Conservation (phyloP, 2,113 vertebrate genomes). For the Silurus asotus region DNA sequence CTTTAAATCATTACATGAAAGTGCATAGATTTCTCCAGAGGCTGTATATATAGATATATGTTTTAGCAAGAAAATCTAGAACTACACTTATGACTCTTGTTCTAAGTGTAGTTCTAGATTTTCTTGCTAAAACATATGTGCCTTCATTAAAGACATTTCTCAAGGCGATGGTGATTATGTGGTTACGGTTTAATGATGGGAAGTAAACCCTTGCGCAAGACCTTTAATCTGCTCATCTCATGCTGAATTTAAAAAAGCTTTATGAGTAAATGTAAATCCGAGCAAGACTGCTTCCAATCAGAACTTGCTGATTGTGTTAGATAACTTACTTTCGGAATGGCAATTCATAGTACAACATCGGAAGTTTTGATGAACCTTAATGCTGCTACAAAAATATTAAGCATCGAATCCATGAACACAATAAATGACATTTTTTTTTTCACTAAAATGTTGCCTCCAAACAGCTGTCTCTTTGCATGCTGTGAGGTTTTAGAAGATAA, state of each 20-base stretch:
- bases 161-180: not conserved
- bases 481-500: conserved; percentile 10
- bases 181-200: not conserved
- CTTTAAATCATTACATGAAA: not conserved
- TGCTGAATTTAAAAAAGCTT: not conserved
- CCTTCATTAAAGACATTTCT: not conserved
- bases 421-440: conserved; percentile 3
- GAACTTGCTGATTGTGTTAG: not conserved
- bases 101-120: not conserved
- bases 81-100: not conserved
- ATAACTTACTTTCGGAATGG: not conserved
- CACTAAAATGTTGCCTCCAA: not conserved
- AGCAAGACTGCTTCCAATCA: not conserved
- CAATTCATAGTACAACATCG: too few species aligned
- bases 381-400: too few species aligned
- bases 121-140: not conserved
- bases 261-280: not conserved
- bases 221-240: not conserved
- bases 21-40: not conserved
- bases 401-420: not conserved
- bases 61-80: not conserved
- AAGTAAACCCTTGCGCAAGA: not conserved
- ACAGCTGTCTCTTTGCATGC: not conserved
- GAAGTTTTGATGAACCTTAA: too few species aligned
- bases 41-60: not conserved